These are phyloP conservation scores for Ormyrus rosae DNA, from an alignment of 2,888 invertebrate species.

Conservation along the genomic window DNA sequence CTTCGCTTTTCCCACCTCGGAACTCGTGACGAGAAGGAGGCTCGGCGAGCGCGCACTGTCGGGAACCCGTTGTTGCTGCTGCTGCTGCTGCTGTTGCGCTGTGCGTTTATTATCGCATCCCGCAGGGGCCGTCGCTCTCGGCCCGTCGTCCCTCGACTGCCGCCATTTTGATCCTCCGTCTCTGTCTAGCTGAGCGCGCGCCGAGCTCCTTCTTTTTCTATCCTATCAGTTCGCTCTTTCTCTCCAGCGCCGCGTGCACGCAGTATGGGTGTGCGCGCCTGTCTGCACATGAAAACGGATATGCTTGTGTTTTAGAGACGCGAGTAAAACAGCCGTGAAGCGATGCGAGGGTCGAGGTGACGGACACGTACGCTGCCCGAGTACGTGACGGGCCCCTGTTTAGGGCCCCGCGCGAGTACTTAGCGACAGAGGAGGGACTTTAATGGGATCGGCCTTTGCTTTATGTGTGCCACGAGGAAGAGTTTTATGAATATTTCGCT, in stretches of 20 bases:
- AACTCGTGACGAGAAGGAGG: no score
- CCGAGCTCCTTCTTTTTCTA: no score
- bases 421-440: no score
- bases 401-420: no score
- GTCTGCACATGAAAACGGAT: background rate
- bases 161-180: conserved; percentile 37
- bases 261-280: background rate
- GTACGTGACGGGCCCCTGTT: background rate
- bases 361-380: background rate
- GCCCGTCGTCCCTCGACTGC: conserved; percentile 12
- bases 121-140: conserved; percentile 39
- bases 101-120: conserved; percentile 70
- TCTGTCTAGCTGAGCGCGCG: background rate
- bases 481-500: no score
- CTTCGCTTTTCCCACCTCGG: no score
- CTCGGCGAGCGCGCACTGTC: no score
- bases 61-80: conserved; percentile 79
- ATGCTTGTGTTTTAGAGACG: background rate
- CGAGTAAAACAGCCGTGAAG: conserved; percentile 9
- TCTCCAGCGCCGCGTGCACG: background rate
- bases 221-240: background rate
- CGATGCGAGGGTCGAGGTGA: conserved; percentile 30
- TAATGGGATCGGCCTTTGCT: no score
- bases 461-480: no score
- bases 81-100: conserved; percentile 90